Conservation (phyloP, 2,888 invertebrate genomes). For the Serripes groenlandicus region DNA sequence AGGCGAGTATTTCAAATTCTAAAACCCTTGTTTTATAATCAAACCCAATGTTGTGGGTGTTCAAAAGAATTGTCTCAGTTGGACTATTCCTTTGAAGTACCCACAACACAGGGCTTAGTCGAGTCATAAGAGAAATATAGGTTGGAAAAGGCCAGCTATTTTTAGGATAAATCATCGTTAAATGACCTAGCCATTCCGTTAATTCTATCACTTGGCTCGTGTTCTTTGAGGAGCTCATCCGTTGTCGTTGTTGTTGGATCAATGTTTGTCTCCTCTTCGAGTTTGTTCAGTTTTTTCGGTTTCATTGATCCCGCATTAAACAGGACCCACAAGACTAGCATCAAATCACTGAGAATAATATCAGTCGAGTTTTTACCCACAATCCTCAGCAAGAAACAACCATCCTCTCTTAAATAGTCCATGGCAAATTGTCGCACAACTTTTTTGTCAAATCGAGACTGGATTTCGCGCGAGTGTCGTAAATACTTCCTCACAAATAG, state of each 20-base stretch:
- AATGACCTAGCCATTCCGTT: not conserved
- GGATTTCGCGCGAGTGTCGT: constrained; percentile 59
- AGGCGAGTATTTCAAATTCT: too few relatives aligned
- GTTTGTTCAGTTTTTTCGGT: not conserved
- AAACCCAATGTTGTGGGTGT: too few relatives aligned
- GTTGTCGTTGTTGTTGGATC: constrained; percentile 7
- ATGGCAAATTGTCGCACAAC: constrained; percentile 72
- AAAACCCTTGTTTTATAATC: too few relatives aligned
- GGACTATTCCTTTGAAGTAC: not conserved
- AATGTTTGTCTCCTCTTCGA: constrained; percentile 6
- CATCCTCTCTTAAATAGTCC: constrained; percentile 74
- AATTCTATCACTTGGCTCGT: not conserved
- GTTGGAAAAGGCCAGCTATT: not conserved
- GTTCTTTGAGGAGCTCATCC: constrained; percentile 24
- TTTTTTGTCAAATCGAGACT: constrained; percentile 71
- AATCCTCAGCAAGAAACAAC: constrained; percentile 72
- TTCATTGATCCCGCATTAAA: constrained; percentile 62
- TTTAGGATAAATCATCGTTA: not conserved
- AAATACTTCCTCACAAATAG: constrained; percentile 72
- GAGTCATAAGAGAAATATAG: not conserved
- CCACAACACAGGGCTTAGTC: not conserved
- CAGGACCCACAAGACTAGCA: constrained; percentile 69
- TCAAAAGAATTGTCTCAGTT: too few relatives aligned
- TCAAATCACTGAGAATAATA: constrained; percentile 71
- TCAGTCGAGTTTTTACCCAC: constrained; percentile 75